Percentiles rank a stretch among this genome's conserved stretches.
Evolutionary conservation across 2,888 invertebrate genomes (phyloP).

Genomic region (Nemotelus pantherinus): DNA sequence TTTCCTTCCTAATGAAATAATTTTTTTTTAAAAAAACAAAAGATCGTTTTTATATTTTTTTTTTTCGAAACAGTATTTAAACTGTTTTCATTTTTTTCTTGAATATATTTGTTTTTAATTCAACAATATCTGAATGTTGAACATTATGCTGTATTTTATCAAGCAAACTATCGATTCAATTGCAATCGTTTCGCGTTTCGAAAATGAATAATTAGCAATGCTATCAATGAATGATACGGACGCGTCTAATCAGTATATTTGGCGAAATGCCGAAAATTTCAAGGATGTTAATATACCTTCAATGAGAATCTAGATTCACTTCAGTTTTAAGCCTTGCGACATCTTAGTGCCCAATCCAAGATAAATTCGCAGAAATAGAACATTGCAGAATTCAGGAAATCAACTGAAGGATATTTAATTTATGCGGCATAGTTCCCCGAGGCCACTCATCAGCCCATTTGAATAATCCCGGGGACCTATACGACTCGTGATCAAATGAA

Average conservation of each 20-base stretch:
- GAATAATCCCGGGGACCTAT: too few relatives aligned
- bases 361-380: not conserved
- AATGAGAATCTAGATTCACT: too few relatives aligned
- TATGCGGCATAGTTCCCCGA: not conserved
- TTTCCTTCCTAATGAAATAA: constrained; percentile 25
- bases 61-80: constrained; percentile 13
- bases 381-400: not conserved
- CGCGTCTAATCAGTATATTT: constrained; percentile 28
- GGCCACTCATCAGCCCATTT: constrained; percentile 9
- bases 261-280: constrained; percentile 32
- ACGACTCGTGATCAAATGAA: too few relatives aligned
- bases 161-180: constrained; percentile 44
- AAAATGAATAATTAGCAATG: constrained; percentile 34
- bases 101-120: not conserved
- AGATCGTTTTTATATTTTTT: constrained; percentile 36
- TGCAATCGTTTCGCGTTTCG: constrained; percentile 33
- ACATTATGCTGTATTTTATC: constrained; percentile 6
- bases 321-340: not conserved
- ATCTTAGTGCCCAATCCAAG: constrained; percentile 35
- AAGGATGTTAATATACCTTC: not conserved
- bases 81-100: constrained; percentile 21
- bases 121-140: constrained; percentile 3
- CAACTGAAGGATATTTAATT: not conserved
- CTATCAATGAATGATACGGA: constrained; percentile 18
- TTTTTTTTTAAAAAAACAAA: constrained; percentile 29